phyloP scores from a whole-genome alignment of 2,888 invertebrate genomes.

The Panorpa germanica region DNA sequence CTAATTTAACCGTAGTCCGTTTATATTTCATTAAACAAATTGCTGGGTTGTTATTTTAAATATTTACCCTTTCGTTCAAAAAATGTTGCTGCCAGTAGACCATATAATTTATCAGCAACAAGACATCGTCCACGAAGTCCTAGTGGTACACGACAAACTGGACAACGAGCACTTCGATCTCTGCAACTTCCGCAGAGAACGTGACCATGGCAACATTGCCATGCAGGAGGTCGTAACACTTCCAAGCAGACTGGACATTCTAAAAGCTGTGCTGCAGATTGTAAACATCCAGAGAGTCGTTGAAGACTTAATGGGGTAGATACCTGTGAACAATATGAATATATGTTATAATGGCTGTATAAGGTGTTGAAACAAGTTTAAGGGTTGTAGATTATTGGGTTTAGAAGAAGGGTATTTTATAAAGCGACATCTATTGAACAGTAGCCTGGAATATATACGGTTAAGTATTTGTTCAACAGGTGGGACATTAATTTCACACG shows the following conservation, averaged over 20 bases:
- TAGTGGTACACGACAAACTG: conserved; percentile 26
- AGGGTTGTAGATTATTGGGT: too few relatives aligned
- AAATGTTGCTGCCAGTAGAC: conserved; percentile 23
- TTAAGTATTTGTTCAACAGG: too few relatives aligned
- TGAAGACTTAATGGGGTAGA: conserved; percentile 19
- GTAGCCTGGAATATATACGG: too few relatives aligned
- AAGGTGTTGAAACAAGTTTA: too few relatives aligned
- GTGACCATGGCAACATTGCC: conserved; percentile 29
- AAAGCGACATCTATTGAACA: too few relatives aligned
- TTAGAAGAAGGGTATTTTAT: too few relatives aligned
- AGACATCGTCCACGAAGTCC: conserved; percentile 26
- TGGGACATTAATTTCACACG: too few relatives aligned
- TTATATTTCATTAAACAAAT: too few relatives aligned
- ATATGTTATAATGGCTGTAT: background rate
- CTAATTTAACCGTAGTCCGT: too few relatives aligned
- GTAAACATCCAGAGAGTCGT: conserved; percentile 26
- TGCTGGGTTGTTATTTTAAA: too few relatives aligned
- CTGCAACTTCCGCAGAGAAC: conserved; percentile 27
- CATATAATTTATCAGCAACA: conserved; percentile 27
- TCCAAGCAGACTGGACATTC: conserved; percentile 30
- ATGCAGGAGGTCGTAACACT: conserved; percentile 24
- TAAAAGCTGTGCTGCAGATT: conserved; percentile 26
- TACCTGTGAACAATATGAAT: conserved; percentile 9
- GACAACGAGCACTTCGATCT: conserved; percentile 24
- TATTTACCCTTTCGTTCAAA: too few relatives aligned